Percentiles rank a stretch among this genome's conserved stretches.
Evolutionary conservation across 1,140 invertebrate genomes (phyloP).

Genomic region (Leptinotarsa texana): DNA sequence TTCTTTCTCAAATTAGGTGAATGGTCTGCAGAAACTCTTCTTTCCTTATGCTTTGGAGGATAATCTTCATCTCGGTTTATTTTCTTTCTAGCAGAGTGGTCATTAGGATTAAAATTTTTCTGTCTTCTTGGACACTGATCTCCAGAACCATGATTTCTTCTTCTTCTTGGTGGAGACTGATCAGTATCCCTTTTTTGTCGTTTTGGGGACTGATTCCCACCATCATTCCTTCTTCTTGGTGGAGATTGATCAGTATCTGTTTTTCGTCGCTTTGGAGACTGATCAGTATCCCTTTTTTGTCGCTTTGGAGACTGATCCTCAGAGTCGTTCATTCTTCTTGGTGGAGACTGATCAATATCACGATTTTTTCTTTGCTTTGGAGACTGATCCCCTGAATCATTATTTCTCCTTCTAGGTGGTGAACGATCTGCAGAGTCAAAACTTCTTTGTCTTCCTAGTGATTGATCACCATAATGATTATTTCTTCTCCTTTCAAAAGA

Average conservation of each 20-base stretch:
- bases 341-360: slow-evolving; percentile 44
- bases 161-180: slow-evolving; percentile 33
- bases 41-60: not conserved
- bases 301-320: slow-evolving; percentile 28
- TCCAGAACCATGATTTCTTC: not conserved
- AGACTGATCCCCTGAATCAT: slow-evolving; percentile 29
- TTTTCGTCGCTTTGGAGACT: slow-evolving; percentile 37
- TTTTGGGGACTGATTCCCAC: slow-evolving; percentile 19
- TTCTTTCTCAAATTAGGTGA: not conserved
- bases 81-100: slow-evolving; percentile 34
- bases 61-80: slow-evolving; percentile 8
- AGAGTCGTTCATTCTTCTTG: slow-evolving; percentile 23
- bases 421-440: slow-evolving; percentile 17
- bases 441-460: too few species aligned
- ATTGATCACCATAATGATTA: not conserved
- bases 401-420: slow-evolving; percentile 33
- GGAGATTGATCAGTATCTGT: slow-evolving; percentile 39
- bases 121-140: slow-evolving; percentile 29
- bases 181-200: slow-evolving; percentile 19
- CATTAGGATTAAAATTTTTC: slow-evolving; percentile 30
- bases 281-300: slow-evolving; percentile 25
- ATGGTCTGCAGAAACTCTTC: not conserved
- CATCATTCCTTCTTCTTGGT: slow-evolving; percentile 22
- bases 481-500: slow-evolving; percentile 53
- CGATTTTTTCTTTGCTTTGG: slow-evolving; percentile 42